Conservation (phyloP, 92 coral and sea anemone genomes). For the Epizoanthus ramosus region DNA sequence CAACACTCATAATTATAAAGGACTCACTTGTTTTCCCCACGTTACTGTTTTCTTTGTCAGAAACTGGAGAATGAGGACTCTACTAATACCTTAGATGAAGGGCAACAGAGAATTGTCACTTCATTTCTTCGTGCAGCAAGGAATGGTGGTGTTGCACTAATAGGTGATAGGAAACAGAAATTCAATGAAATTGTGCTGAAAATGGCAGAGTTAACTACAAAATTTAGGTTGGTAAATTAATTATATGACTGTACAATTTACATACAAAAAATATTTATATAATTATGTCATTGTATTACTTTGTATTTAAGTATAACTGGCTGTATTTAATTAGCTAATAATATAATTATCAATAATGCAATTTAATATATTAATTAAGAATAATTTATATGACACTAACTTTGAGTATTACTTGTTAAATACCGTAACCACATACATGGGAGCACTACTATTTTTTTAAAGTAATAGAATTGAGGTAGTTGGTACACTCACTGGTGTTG, state of each 20-base stretch:
- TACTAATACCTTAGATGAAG: slow-evolving; percentile 60
- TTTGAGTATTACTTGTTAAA: too few relatives aligned
- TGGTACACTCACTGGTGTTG: too few relatives aligned
- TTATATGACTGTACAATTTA: neutral
- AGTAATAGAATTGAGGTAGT: neutral
- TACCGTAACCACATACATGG: neutral
- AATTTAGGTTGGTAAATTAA: slow-evolving; percentile 65
- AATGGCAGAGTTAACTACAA: slow-evolving; percentile 75
- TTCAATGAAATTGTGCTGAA: slow-evolving; percentile 71
- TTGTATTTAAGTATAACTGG: too few relatives aligned
- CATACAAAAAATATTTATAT: too few relatives aligned
- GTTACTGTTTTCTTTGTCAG: slow-evolving; percentile 13
- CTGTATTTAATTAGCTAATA: too few relatives aligned
- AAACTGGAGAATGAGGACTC: slow-evolving; percentile 34
- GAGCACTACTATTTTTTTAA: neutral
- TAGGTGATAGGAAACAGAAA: slow-evolving; percentile 64
- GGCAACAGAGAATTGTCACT: slow-evolving; percentile 71
- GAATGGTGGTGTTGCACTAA: slow-evolving; percentile 82
- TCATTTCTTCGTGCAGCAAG: slow-evolving; percentile 79
- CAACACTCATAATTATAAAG: too few relatives aligned
- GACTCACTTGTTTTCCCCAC: neutral
- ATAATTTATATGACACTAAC: too few relatives aligned
- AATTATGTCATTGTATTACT: too few relatives aligned
- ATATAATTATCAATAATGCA: too few relatives aligned
- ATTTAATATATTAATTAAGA: too few relatives aligned